Conservation (phyloP, 1,140 invertebrate genomes). For the Whitmania pigra region DNA sequence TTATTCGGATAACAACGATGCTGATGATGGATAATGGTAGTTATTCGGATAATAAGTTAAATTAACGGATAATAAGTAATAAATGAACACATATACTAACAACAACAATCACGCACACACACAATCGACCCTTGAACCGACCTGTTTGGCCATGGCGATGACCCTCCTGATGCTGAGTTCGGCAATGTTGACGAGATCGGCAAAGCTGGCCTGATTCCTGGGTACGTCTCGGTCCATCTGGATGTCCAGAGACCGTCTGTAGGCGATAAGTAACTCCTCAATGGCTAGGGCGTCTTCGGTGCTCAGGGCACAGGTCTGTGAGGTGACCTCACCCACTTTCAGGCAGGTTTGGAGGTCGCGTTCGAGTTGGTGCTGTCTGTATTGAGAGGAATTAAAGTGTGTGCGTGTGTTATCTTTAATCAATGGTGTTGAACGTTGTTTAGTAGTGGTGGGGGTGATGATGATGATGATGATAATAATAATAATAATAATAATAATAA, state of each 20-base stretch:
- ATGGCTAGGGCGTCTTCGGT: conserved; percentile 36
- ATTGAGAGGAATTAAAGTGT: too few relatives aligned
- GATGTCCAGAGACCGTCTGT: conserved; percentile 38
- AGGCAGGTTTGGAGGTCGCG: neutral
- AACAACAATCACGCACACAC: too few relatives aligned
- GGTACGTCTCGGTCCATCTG: conserved; percentile 17
- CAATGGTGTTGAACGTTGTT: too few relatives aligned
- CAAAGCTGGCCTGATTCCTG: conserved; percentile 29
- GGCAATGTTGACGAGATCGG: conserved; percentile 41
- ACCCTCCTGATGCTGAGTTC: conserved; percentile 41
- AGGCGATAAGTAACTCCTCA: conserved; percentile 37
- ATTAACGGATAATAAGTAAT: too few relatives aligned
- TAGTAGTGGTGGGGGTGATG: too few relatives aligned
- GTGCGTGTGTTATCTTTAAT: too few relatives aligned
- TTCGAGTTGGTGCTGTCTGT: neutral
- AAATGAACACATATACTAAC: too few relatives aligned
- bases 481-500: too few relatives aligned
- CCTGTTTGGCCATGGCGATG: conserved; percentile 44
- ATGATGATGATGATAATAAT: too few relatives aligned
- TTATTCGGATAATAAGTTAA: too few relatives aligned
- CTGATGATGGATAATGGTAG: too few relatives aligned
- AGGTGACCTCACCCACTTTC: conserved; percentile 26
- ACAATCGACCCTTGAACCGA: conserved; percentile 18
- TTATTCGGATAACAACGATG: too few relatives aligned
- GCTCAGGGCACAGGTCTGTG: conserved; percentile 31